Evolutionary conservation across 64 coral and sea anemone species (phyloP).

Genomic region (Cladopsammia gracilis): DNA sequence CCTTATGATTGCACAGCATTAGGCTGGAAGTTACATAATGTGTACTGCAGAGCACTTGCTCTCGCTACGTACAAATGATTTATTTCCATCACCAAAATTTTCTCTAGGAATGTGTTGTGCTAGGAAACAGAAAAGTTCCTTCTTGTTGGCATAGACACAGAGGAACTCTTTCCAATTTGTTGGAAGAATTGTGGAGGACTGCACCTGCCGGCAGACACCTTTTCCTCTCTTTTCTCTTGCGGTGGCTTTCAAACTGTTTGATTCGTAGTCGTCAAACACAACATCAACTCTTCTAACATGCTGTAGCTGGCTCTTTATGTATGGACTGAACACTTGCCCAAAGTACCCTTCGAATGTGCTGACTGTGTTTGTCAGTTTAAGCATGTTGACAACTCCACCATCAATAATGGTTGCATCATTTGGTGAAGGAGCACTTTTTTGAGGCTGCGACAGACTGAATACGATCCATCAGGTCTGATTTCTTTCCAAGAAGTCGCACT

Average conservation of each 20-base stretch:
- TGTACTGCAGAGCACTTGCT: no score
- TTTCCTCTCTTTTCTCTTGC: constrained; percentile 12
- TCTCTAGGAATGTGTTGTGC: no score
- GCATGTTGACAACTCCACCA: constrained; percentile 12
- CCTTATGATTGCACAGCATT: no score
- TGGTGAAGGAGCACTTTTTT: not conserved
- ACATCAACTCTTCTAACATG: constrained; percentile 27
- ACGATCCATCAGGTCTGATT: constrained; percentile 18
- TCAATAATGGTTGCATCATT: constrained; percentile 18
- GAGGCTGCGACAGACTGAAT: not conserved
- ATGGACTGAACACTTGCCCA: constrained; percentile 24
- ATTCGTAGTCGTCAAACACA: constrained; percentile 27
- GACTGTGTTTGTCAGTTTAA: constrained; percentile 5
- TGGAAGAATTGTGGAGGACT: constrained; percentile 1
- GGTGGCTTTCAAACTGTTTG: constrained; percentile 39
- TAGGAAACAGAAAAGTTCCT: not conserved
- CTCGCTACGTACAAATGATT: no score
- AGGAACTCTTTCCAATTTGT: not conserved
- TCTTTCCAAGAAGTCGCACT: constrained; percentile 3
- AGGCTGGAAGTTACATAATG: no score
- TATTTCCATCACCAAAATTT: no score
- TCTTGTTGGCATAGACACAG: no score
- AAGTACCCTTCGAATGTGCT: constrained; percentile 36
- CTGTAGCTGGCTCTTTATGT: constrained; percentile 18
- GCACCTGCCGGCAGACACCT: not conserved